Conservation (phyloP, 2,113 vertebrate genomes). For the Apteryx owenii region DNA sequence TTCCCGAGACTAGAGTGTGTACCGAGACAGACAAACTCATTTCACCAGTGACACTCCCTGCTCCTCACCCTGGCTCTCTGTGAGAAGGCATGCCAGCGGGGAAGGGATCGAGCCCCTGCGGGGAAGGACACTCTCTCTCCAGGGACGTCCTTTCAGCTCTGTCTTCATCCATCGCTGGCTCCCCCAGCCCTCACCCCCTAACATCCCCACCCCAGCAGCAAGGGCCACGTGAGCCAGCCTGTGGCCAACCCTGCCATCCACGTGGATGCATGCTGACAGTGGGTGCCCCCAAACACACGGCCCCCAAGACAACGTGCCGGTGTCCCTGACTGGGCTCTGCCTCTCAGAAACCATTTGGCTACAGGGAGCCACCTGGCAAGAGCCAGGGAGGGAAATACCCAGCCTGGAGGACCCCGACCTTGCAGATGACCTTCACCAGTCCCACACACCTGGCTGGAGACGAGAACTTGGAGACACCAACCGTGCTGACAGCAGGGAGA, state of each 20-base stretch:
- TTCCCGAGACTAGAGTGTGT: not conserved
- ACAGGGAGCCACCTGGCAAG: not conserved
- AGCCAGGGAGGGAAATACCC: not conserved
- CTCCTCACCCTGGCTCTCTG: not conserved
- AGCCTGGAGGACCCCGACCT: not conserved
- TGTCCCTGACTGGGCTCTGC: not conserved
- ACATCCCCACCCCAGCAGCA: rapidly evolving
- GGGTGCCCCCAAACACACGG: not conserved
- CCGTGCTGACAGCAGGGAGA: not conserved
- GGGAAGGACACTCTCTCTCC: not conserved
- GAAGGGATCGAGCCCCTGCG: not conserved
- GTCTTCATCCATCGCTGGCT: not conserved
- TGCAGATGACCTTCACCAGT: rapidly evolving
- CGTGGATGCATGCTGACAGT: too few species aligned
- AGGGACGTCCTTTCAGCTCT: not conserved
- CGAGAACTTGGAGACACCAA: rapidly evolving
- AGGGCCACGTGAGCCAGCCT: not conserved
- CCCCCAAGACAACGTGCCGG: rapidly evolving
- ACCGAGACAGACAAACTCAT: not conserved
- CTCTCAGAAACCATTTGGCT: not conserved
- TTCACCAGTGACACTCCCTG: not conserved
- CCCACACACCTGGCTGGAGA: rapidly evolving
- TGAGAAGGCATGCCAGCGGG: too few species aligned
- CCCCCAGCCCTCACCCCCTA: not conserved
- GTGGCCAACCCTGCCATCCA: too few species aligned